These are phyloP conservation scores for Ochlodes sylvanus DNA, from an alignment of 2,888 invertebrate species.

Conservation along the genomic window DNA sequence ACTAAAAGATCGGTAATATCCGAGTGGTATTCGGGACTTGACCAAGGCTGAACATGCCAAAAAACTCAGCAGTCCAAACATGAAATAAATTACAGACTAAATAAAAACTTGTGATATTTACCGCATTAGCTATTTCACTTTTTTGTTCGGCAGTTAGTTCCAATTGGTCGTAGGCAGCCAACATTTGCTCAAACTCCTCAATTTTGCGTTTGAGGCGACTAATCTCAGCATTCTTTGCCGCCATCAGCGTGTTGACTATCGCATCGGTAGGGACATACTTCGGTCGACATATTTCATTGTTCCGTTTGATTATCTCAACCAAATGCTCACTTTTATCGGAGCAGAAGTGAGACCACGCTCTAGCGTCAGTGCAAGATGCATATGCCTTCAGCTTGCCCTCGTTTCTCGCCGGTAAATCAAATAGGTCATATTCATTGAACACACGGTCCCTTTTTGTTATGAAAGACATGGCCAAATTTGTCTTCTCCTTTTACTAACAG, in stretches of 20 bases:
- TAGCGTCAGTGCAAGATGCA: conserved; percentile 82
- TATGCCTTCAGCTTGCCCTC: conserved; percentile 85
- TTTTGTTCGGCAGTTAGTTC: conserved; percentile 74
- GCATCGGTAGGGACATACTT: conserved; percentile 76
- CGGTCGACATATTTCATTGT: conserved; percentile 67
- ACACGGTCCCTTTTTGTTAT: conserved; percentile 80
- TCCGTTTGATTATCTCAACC: conserved; percentile 80
- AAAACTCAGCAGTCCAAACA: too few species aligned
- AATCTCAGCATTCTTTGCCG: conserved; percentile 80
- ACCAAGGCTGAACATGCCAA: too few species aligned
- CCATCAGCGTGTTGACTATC: conserved; percentile 75
- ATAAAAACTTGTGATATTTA: conserved; percentile 57
- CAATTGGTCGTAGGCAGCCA: conserved; percentile 73
- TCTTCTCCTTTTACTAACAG: conserved; percentile 51
- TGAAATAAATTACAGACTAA: too few species aligned
- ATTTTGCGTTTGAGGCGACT: conserved; percentile 75
- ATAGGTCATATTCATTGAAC: conserved; percentile 75
- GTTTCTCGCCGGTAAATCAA: conserved; percentile 74
- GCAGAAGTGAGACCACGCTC: conserved; percentile 84
- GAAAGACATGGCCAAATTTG: conserved; percentile 70
- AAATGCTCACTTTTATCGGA: conserved; percentile 85
- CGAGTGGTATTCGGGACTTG: too few species aligned
- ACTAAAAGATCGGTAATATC: too few species aligned
- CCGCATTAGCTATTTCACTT: conserved; percentile 73
- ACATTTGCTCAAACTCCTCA: conserved; percentile 74